These are phyloP conservation scores for Macrotis lagotis DNA, from an alignment of 2,113 vertebrate species.

Conservation along the genomic window DNA sequence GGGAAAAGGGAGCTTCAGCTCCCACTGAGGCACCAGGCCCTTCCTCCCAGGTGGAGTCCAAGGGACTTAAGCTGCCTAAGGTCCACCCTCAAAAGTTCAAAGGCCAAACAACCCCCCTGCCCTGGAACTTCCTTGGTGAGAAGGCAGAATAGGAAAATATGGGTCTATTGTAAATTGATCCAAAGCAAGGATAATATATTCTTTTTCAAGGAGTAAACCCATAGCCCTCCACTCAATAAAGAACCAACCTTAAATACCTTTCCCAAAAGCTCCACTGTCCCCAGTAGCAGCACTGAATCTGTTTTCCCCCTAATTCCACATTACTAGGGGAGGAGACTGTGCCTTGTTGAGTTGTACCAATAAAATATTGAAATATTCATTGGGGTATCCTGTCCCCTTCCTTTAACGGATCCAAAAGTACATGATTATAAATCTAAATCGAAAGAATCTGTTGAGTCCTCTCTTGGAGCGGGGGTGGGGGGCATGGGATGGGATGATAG, in stretches of 20 bases:
- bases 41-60: conserved; percentile 35
- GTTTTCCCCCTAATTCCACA: conserved; percentile 47
- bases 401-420: conserved; percentile 64
- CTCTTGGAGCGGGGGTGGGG: background rate
- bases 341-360: conserved; percentile 60
- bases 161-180: conserved; percentile 46
- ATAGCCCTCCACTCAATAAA: conserved; percentile 55
- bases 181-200: conserved; percentile 23
- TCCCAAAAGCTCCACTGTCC: background rate
- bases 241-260: conserved; percentile 58
- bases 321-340: conserved; percentile 41
- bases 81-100: conserved; percentile 32
- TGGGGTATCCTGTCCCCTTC: conserved; percentile 53
- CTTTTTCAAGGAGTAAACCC: conserved; percentile 43
- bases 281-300: conserved; percentile 45
- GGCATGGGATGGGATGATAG: conserved; percentile 43
- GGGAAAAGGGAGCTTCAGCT: conserved; percentile 32
- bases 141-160: conserved; percentile 5
- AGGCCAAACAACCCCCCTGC: conserved; percentile 48
- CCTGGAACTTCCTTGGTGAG: conserved; percentile 43
- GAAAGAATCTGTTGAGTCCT: conserved; percentile 41
- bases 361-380: conserved; percentile 55
- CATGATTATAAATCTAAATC: conserved; percentile 71
- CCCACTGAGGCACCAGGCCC: conserved; percentile 60
- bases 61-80: conserved; percentile 23